Percentiles rank a stretch among this genome's conserved stretches.
phyloP scores from a whole-genome alignment of 2,797 vertebrate species.

The Typhlichthys eigenmanni region DNA sequence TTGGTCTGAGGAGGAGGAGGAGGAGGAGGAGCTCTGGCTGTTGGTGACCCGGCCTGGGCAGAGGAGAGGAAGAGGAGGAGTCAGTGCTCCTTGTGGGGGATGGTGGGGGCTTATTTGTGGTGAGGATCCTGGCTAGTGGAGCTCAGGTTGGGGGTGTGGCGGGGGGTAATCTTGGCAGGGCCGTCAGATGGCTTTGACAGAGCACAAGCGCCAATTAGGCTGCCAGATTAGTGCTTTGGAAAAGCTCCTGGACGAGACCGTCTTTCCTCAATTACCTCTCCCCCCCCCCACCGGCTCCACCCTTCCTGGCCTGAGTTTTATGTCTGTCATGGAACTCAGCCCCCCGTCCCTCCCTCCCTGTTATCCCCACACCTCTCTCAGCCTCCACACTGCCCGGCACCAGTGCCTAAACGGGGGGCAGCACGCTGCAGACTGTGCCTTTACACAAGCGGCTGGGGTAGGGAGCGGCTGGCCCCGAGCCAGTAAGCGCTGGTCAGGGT shows the following conservation, averaged over 20 bases:
- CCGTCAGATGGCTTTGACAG: slow-evolving; percentile 71
- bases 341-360: not conserved
- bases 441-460: slow-evolving; percentile 48
- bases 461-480: not conserved
- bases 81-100: slow-evolving; percentile 27
- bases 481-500: slow-evolving; percentile 13
- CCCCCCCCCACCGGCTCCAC: slow-evolving; percentile 17
- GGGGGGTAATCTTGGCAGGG: slow-evolving; percentile 63
- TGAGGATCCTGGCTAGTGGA: slow-evolving; percentile 27
- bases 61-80: slow-evolving; percentile 4
- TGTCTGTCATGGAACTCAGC: no score
- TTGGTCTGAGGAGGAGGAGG: slow-evolving; percentile 23
- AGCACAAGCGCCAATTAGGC: slow-evolving; percentile 67
- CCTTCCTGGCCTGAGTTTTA: slow-evolving; percentile 16
- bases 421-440: slow-evolving; percentile 67
- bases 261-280: slow-evolving; percentile 35
- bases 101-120: slow-evolving; percentile 15
- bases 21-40: slow-evolving; percentile 51
- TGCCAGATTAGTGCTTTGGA: slow-evolving; percentile 66
- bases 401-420: slow-evolving; percentile 64
- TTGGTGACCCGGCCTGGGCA: slow-evolving; percentile 40
- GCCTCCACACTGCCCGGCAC: slow-evolving; percentile 31
- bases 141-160: slow-evolving; percentile 26
- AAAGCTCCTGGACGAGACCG: slow-evolving; percentile 52
- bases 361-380: not conserved